Conservation (phyloP, 2,797 vertebrate species). For the Gallirallus australis region DNA sequence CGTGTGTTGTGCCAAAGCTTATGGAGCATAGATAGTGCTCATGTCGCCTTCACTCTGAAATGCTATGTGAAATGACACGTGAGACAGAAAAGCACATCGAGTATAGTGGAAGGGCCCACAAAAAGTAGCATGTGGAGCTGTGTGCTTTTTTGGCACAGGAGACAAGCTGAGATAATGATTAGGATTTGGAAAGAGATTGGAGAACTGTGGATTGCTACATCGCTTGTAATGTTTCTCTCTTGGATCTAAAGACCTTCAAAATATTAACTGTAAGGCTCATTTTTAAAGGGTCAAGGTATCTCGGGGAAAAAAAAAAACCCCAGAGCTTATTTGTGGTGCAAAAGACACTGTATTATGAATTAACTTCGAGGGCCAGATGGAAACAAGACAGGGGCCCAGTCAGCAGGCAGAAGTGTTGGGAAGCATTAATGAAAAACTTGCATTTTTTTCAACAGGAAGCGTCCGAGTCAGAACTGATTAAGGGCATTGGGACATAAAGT, state of each 20-base stretch:
- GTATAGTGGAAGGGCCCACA: background rate
- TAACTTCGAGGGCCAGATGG: background rate
- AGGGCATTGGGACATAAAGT: background rate
- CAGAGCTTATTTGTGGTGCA: background rate
- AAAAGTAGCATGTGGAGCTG: background rate
- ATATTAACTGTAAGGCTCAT: background rate
- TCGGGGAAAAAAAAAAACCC: background rate
- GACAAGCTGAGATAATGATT: background rate
- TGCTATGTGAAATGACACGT: fast-evolving
- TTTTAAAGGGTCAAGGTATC: conserved; percentile 1
- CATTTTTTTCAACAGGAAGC: background rate
- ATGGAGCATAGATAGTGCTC: background rate
- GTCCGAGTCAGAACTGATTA: background rate
- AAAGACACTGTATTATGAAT: background rate
- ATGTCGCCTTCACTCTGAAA: background rate
- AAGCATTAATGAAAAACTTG: background rate
- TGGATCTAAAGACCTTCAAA: background rate
- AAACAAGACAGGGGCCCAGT: background rate
- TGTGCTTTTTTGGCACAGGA: background rate
- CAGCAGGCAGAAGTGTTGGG: background rate
- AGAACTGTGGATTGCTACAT: background rate
- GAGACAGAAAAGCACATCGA: background rate
- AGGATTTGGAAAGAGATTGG: background rate
- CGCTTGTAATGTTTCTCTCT: background rate
- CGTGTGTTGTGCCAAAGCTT: background rate